Evolutionary conservation across 2,113 vertebrate genomes (phyloP).

Genomic region (Eubucco bourcierii): DNA sequence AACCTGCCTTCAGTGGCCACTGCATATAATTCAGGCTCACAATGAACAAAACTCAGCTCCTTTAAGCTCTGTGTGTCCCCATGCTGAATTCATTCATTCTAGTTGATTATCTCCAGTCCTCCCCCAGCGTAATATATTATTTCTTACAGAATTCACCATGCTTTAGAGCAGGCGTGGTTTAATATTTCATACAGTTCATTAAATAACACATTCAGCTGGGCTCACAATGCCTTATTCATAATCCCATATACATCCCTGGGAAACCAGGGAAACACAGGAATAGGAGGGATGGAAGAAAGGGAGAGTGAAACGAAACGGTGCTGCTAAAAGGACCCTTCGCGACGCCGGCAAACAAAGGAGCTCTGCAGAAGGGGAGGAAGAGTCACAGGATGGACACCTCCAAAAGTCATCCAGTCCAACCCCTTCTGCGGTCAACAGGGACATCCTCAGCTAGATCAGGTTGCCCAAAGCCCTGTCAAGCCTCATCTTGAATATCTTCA

Average conservation of each 20-base stretch:
- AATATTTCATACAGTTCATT: constrained; percentile 70
- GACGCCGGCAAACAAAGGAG: neutral
- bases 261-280: neutral
- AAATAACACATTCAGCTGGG: constrained; percentile 31
- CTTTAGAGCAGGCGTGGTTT: constrained; percentile 33
- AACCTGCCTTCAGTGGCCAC: neutral
- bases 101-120: constrained; percentile 46
- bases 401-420: too few relatives aligned
- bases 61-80: constrained; percentile 6
- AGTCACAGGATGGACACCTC: too few relatives aligned
- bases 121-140: constrained; percentile 43
- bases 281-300: neutral
- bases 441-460: too few relatives aligned
- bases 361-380: neutral
- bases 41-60: constrained; percentile 18
- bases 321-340: neutral
- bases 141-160: constrained; percentile 34
- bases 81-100: constrained; percentile 51
- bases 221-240: constrained; percentile 38
- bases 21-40: neutral
- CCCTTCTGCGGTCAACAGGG: too few relatives aligned
- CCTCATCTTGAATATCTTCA: too few relatives aligned
- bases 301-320: neutral
- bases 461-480: too few relatives aligned
- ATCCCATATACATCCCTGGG: neutral